Base-by-base conservation (phyloP, 2,888 invertebrate genomes). In the Lasioglossum morio region DNA sequence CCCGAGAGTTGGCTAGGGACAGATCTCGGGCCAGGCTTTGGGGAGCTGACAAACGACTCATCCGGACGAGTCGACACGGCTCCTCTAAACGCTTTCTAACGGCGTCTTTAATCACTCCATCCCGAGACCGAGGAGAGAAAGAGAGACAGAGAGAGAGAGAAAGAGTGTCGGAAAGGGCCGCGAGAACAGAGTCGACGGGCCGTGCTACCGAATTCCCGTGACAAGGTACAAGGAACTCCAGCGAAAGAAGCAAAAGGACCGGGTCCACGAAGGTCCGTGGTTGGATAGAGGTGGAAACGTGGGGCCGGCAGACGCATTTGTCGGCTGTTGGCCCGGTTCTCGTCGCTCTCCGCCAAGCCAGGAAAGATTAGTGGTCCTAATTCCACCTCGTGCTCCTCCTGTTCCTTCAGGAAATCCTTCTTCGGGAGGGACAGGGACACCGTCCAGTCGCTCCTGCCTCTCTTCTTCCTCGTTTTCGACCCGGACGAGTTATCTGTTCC, bases 221-320 rank as follows among this genome's bases (percentile, higher is more conserved):
- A 89, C 88, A 89, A 75, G 82, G 79, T 87, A 87, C 85, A 85
- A 81, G 82, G 81, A 87, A 74, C 82, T 78, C 63, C 48, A 37
- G 53, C 43, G 53, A 23, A 73, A 73, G 30, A 48, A 72, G 72
- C 63, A 76, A 78, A 69, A 66, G 53, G 60, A 75, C 40, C 80
- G 66, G 34, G 66, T 37, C 69, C 27, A 34, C 27, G 43, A 76
- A 83, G 78, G 84, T 81, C 1, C 16, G 79, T 77, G 69, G 82
- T 69, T 69, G 73, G 63, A 74, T 43, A 77, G 46, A 80, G 84
- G 84, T 86, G 81, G 75, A 72, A 77, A 74, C 78, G 79, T 70
- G 78, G 79, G 87, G 88, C 92, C 92, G 92, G 92, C 91, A 92
- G 94, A 94, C 91, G 90, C 91, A 93, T 92, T 93, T 91, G 91